phyloP scores from a whole-genome alignment of 1,140 invertebrate species.

The Chrysomallon squamiferum region DNA sequence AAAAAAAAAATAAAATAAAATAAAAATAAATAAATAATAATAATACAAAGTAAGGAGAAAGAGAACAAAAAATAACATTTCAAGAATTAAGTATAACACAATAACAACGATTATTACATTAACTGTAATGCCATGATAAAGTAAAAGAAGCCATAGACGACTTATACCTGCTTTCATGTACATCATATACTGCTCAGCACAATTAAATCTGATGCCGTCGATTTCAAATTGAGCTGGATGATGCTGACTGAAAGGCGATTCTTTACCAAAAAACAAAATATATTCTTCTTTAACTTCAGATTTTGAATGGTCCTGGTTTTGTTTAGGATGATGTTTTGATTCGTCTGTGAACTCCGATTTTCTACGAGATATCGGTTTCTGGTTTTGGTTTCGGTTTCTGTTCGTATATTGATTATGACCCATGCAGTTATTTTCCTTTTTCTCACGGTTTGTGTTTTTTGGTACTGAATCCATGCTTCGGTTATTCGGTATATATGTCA shows the following conservation, averaged over 20 bases:
- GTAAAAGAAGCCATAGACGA: too few species aligned
- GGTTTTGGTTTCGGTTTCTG: not conserved
- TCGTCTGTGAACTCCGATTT: not conserved
- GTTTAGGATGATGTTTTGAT: not conserved
- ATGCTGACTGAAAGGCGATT: constrained; percentile 45
- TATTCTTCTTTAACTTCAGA: constrained; percentile 11
- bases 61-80: too few species aligned
- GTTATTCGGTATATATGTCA: too few species aligned
- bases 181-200: constrained; percentile 53
- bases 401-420: not conserved
- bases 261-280: constrained; percentile 34
- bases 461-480: too few species aligned
- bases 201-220: constrained; percentile 28
- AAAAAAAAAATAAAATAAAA: too few species aligned
- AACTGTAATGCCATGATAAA: too few species aligned
- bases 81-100: too few species aligned
- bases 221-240: constrained; percentile 31
- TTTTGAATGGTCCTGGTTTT: not conserved
- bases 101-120: too few species aligned
- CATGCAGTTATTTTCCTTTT: not conserved
- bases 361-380: not conserved
- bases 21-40: too few species aligned
- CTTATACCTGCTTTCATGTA: constrained; percentile 47
- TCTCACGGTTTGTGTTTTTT: not conserved
- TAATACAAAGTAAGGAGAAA: too few species aligned